Conservation (phyloP, 2,113 vertebrate genomes). For the Natator depressus region DNA sequence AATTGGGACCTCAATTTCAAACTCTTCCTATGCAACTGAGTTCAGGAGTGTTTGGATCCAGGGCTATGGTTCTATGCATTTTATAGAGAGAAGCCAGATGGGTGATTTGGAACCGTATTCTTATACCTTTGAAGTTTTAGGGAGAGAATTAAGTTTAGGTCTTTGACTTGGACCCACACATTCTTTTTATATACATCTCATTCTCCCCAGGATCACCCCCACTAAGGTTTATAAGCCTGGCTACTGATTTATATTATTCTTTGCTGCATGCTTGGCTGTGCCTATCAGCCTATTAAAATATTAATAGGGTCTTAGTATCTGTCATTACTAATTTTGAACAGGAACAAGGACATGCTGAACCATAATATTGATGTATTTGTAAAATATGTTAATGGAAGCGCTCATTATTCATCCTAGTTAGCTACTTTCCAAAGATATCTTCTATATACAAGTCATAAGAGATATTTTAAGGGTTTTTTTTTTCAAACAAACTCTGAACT, state of each 20-base stretch:
- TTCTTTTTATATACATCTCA: background rate
- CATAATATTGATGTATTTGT: slow-evolving; percentile 68
- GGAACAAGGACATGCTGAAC: slow-evolving; percentile 59
- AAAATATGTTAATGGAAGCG: slow-evolving; percentile 68
- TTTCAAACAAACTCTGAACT: slow-evolving; percentile 29
- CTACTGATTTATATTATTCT: slow-evolving; percentile 52
- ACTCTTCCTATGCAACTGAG: background rate
- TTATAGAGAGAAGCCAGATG: background rate
- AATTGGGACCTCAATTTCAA: background rate
- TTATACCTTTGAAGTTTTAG: fast-evolving
- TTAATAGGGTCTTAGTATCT: slow-evolving; percentile 67
- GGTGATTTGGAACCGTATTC: background rate
- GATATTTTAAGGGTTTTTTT: slow-evolving; percentile 55
- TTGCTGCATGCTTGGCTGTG: slow-evolving; percentile 33
- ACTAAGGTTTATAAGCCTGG: background rate
- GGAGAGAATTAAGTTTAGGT: background rate
- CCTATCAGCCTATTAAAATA: slow-evolving; percentile 69
- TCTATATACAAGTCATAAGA: slow-evolving; percentile 40
- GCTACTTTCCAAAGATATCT: slow-evolving; percentile 46
- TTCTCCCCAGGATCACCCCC: background rate
- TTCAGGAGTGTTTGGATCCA: background rate
- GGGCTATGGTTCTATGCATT: background rate
- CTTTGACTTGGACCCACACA: background rate
- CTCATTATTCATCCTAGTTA: slow-evolving; percentile 68
- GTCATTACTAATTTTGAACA: slow-evolving; percentile 73